A percentile compares a stretch with the other conserved stretches of the same genome.
These are phyloP conservation scores for Thaumetopoea pityocampa DNA, from an alignment of 1,140 invertebrate genomes.

Conservation along the genomic window DNA sequence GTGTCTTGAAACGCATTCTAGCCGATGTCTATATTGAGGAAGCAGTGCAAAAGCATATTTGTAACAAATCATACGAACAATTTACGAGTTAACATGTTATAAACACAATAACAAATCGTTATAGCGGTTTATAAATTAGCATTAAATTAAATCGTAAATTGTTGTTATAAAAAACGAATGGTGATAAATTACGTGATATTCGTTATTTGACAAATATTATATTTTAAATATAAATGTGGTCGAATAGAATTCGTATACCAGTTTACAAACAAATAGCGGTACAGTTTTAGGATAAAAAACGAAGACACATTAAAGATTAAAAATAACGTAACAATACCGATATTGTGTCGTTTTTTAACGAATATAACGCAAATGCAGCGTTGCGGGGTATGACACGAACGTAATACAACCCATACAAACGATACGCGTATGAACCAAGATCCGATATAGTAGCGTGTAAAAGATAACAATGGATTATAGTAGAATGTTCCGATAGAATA, in stretches of 20 bases:
- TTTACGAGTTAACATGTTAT: slow-evolving; percentile 6
- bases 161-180: background rate
- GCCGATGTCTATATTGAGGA: slow-evolving; percentile 68
- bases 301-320: no score
- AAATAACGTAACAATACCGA: background rate
- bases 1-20: slow-evolving; percentile 92
- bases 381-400: background rate
- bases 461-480: slow-evolving; percentile 15
- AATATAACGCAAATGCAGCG: slow-evolving; percentile 8
- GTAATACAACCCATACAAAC: slow-evolving; percentile 8
- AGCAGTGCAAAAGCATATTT: slow-evolving; percentile 32
- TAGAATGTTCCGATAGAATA: no score
- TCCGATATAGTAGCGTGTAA: slow-evolving; percentile 14
- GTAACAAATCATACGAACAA: background rate
- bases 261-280: no score
- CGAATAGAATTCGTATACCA: no score
- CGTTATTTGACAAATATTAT: background rate
- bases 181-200: slow-evolving; percentile 8
- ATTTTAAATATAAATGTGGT: no score
- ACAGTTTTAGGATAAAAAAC: no score
- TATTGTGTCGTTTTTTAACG: background rate
- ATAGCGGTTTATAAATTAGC: background rate
- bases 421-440: slow-evolving; percentile 10
- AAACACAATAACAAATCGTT: background rate
- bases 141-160: slow-evolving; percentile 3